These are phyloP conservation scores for Tiliacea aurago DNA, from an alignment of 2,888 invertebrate genomes.

Conservation along the genomic window DNA sequence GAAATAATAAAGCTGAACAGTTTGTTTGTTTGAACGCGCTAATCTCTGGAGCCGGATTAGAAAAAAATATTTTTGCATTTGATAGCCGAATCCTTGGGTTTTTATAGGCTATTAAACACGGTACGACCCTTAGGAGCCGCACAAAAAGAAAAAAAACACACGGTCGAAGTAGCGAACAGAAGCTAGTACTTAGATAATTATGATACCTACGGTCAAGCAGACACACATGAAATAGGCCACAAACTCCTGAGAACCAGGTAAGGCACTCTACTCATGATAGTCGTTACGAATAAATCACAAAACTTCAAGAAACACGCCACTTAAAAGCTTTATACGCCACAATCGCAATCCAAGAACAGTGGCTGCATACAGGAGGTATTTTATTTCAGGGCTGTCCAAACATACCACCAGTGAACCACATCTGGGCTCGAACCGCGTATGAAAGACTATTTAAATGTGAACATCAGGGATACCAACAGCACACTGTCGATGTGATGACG, in stretches of 20 bases:
- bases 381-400: slow-evolving; percentile 35
- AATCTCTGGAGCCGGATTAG: too few relatives aligned
- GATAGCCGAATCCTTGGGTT: too few relatives aligned
- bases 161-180: too few relatives aligned
- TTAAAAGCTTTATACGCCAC: slow-evolving; percentile 42
- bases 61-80: too few relatives aligned
- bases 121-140: too few relatives aligned
- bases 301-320: slow-evolving; percentile 47
- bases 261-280: slow-evolving; percentile 17
- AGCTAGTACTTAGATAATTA: not conserved
- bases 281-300: slow-evolving; percentile 26
- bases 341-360: slow-evolving; percentile 33
- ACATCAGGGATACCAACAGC: not conserved
- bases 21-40: too few relatives aligned
- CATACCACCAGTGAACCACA: not conserved
- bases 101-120: too few relatives aligned
- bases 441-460: not conserved
- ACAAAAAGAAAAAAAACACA: too few relatives aligned
- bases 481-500: not conserved
- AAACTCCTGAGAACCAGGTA: not conserved
- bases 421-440: too few relatives aligned
- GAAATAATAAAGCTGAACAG: too few relatives aligned
- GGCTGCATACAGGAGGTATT: slow-evolving; percentile 17
- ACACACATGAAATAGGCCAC: not conserved
- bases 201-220: not conserved